Conservation (phyloP, 1,140 invertebrate species). For the Drosophila burlai region DNA sequence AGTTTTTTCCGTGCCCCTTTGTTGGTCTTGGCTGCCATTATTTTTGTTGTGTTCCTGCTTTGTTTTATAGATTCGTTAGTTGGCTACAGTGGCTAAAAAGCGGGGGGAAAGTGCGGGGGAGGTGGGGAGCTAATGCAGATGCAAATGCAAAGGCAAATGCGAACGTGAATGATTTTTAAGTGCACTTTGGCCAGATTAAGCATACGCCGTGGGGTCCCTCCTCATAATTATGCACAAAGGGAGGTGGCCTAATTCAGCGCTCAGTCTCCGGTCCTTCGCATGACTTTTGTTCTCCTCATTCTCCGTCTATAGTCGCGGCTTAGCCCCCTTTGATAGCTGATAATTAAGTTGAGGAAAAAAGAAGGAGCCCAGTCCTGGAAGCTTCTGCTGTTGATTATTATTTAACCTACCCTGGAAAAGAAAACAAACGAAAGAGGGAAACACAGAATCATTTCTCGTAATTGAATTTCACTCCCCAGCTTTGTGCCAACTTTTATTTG, state of each 20-base stretch:
- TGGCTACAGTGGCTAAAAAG: slow-evolving; percentile 48
- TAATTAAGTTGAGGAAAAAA: slow-evolving; percentile 20
- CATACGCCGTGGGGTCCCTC: slow-evolving; percentile 47
- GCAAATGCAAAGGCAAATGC: slow-evolving; percentile 53
- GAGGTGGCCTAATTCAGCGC: slow-evolving; percentile 24
- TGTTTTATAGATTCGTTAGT: slow-evolving; percentile 73
- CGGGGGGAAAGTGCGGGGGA: slow-evolving; percentile 5
- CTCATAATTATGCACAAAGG: slow-evolving; percentile 29
- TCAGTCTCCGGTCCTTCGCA: background rate
- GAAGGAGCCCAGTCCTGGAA: background rate
- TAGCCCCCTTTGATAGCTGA: slow-evolving; percentile 24
- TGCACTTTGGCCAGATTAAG: slow-evolving; percentile 76
- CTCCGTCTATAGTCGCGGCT: background rate
- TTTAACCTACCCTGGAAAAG: slow-evolving; percentile 31
- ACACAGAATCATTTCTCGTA: slow-evolving; percentile 45
- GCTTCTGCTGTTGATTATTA: slow-evolving; percentile 41
- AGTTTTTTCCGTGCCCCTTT: slow-evolving; percentile 31
- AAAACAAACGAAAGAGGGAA: slow-evolving; percentile 3
- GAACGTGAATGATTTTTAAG: slow-evolving; percentile 72
- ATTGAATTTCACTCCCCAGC: slow-evolving; percentile 61
- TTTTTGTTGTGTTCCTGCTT: slow-evolving; percentile 41
- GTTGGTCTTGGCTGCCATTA: slow-evolving; percentile 33
- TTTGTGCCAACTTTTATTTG: slow-evolving; percentile 52
- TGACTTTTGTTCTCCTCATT: slow-evolving; percentile 35
- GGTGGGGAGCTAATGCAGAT: slow-evolving; percentile 49